Conservation (phyloP, 2,113 vertebrate genomes). For the Ptilonorhynchus violaceus region DNA sequence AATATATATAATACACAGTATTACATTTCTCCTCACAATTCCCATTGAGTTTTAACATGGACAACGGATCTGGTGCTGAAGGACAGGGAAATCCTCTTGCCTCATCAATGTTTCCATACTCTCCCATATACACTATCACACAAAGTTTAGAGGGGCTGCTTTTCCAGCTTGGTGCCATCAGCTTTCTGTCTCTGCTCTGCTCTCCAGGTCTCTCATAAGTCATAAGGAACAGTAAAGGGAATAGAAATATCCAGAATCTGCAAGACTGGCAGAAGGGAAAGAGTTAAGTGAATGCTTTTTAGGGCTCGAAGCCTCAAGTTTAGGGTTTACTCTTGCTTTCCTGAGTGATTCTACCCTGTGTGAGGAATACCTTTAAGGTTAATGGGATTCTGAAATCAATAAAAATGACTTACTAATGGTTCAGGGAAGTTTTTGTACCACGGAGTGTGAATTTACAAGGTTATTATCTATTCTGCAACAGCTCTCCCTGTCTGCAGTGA, state of each 20-base stretch:
- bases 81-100: not conserved
- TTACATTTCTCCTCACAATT: accelerated
- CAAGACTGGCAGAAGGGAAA: not conserved
- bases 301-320: not conserved
- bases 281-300: not conserved
- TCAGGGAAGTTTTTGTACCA: slow-evolving; percentile 11
- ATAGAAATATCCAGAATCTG: not conserved
- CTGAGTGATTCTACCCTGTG: not conserved
- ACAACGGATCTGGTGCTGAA: not conserved
- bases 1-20: not conserved
- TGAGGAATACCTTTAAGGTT: slow-evolving; percentile 30
- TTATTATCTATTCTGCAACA: slow-evolving; percentile 4
- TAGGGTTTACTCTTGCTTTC: not conserved
- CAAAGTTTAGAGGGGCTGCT: not conserved
- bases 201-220: not conserved
- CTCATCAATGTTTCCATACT: not conserved
- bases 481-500: not conserved
- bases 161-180: not conserved
- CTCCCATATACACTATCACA: not conserved
- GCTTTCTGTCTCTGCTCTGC: not conserved
- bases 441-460: slow-evolving; percentile 29
- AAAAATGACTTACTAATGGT: slow-evolving; percentile 41
- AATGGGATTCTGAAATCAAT: slow-evolving; percentile 48
- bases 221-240: not conserved
- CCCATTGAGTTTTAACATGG: not conserved